phyloP scores from a whole-genome alignment of 2,113 vertebrate species.

The Piliocolobus tephrosceles region DNA sequence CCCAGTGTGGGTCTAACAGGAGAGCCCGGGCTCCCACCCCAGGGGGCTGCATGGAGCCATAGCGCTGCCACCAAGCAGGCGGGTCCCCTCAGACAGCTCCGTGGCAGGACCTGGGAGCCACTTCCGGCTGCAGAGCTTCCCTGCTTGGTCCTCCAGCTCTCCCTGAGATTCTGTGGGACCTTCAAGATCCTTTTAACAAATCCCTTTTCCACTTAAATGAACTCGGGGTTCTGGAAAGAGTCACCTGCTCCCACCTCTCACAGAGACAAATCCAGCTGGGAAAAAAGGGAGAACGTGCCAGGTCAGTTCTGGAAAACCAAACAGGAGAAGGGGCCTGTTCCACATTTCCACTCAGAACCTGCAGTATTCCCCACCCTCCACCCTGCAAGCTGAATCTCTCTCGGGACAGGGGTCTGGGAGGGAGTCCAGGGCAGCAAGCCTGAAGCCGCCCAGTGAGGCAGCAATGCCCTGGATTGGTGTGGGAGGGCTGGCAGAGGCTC shows the following conservation, averaged over 20 bases:
- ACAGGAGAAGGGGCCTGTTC: not conserved
- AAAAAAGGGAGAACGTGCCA: not conserved
- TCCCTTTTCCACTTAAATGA: not conserved
- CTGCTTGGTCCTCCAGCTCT: not conserved
- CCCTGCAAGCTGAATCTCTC: not conserved
- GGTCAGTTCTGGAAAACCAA: not conserved
- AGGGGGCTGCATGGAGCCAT: accelerated
- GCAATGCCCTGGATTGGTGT: not conserved
- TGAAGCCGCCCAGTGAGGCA: too few species aligned
- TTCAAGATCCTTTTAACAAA: not conserved
- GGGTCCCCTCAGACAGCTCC: not conserved
- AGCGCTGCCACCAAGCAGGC: not conserved
- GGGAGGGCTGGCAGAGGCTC: not conserved
- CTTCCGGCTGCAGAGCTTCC: not conserved
- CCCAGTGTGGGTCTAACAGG: not conserved
- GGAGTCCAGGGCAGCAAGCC: not conserved
- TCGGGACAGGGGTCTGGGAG: not conserved
- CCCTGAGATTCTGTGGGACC: not conserved
- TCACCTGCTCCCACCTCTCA: too few species aligned
- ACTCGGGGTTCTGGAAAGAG: not conserved
- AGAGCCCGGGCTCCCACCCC: not conserved
- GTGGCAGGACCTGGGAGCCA: not conserved
- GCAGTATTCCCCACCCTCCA: not conserved
- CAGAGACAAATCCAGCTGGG: not conserved
- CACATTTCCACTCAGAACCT: not conserved